phyloP scores from a whole-genome alignment of 2,888 invertebrate genomes.

The Zootermopsis nevadensis region DNA sequence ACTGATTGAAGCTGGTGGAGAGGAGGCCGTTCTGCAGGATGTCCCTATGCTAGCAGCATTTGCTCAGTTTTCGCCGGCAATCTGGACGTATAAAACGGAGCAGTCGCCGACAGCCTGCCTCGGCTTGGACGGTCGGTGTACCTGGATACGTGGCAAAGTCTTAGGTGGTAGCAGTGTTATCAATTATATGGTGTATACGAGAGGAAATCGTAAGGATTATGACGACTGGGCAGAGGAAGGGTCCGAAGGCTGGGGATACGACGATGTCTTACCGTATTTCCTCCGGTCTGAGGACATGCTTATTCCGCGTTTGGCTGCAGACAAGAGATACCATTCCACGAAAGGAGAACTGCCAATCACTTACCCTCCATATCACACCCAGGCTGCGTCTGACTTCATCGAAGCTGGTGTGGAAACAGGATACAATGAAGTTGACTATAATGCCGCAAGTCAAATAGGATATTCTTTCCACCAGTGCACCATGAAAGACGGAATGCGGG shows the following conservation, averaged over 20 bases:
- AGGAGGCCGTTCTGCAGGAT: slow-evolving; percentile 19
- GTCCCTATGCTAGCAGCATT: neutral
- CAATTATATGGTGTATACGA: slow-evolving; percentile 69
- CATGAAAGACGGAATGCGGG: slow-evolving; percentile 73
- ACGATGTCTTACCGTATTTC: slow-evolving; percentile 56
- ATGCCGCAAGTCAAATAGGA: slow-evolving; percentile 72
- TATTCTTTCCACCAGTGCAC: slow-evolving; percentile 70
- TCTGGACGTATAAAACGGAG: slow-evolving; percentile 78
- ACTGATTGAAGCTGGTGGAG: slow-evolving; percentile 35
- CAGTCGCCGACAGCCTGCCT: slow-evolving; percentile 71
- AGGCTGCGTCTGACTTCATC: slow-evolving; percentile 72
- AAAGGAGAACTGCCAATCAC: slow-evolving; percentile 70
- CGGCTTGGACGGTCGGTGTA: slow-evolving; percentile 62
- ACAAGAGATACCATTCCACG: slow-evolving; percentile 66
- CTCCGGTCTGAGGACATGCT: slow-evolving; percentile 70
- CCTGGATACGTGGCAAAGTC: slow-evolving; percentile 56
- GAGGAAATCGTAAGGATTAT: slow-evolving; percentile 73
- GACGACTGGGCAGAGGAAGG: slow-evolving; percentile 79
- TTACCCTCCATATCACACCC: slow-evolving; percentile 67
- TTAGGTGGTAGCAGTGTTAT: slow-evolving; percentile 69
- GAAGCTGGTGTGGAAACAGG: slow-evolving; percentile 72
- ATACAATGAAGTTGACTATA: slow-evolving; percentile 71
- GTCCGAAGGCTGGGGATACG: slow-evolving; percentile 62
- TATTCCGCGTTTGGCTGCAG: too few relatives aligned
- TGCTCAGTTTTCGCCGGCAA: slow-evolving; percentile 60